Conservation (phyloP, 2,113 vertebrate genomes). For the Saguinus imperator region DNA sequence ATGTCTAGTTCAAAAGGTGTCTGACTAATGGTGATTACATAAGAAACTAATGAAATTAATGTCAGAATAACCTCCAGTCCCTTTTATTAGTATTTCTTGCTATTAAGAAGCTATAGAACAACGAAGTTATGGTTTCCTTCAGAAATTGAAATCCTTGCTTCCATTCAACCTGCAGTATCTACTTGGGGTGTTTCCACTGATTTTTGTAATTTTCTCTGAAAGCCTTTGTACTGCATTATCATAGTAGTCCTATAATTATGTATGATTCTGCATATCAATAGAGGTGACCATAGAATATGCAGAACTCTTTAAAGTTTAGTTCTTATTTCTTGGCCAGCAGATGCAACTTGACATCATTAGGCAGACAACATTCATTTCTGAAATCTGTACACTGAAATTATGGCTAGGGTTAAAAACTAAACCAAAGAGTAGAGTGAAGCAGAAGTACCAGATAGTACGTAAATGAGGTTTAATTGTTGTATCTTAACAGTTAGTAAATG, state of each 20-base stretch:
- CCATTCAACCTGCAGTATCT: background rate
- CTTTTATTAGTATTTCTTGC: conserved; percentile 19
- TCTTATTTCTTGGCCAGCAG: background rate
- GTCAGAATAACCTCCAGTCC: background rate
- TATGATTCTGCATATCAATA: background rate
- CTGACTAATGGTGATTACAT: conserved; percentile 11
- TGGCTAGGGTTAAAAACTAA: background rate
- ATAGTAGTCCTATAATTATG: background rate
- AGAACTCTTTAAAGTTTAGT: background rate
- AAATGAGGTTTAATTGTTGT: background rate
- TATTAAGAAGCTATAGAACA: background rate
- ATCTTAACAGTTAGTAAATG: background rate
- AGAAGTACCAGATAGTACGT: background rate
- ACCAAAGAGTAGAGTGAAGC: background rate
- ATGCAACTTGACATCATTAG: background rate
- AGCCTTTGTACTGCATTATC: background rate
- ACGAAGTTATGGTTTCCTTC: conserved; percentile 25
- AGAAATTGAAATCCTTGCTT: conserved; percentile 12
- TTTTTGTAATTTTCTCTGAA: conserved; percentile 11
- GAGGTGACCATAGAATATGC: background rate
- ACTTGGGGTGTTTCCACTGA: background rate
- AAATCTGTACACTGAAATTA: background rate
- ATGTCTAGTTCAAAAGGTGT: background rate
- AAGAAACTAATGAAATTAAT: conserved; percentile 34
- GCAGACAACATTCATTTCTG: background rate